A percentile compares a stretch with the other conserved stretches of the same genome.
These are phyloP conservation scores for Nysson spinosus DNA, from an alignment of 2,888 invertebrate genomes.

Conservation along the genomic window DNA sequence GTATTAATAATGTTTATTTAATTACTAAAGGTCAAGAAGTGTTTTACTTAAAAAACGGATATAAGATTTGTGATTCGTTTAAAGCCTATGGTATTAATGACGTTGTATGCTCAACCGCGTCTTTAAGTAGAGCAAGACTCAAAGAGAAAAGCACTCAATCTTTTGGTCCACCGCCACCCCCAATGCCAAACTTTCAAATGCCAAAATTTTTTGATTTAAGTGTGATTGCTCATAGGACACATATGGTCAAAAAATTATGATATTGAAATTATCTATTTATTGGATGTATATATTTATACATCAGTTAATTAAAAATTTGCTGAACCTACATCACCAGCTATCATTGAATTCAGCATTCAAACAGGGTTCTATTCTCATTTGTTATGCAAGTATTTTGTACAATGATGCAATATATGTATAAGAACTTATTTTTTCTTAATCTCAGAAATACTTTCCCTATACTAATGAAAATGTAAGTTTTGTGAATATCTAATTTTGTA, in stretches of 20 bases:
- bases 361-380: constrained; percentile 36
- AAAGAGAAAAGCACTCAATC: constrained; percentile 51
- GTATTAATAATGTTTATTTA: constrained; percentile 83
- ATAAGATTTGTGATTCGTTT: constrained; percentile 83
- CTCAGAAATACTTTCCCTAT: constrained; percentile 8
- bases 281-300: not conserved
- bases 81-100: constrained; percentile 80
- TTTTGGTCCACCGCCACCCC: constrained; percentile 74
- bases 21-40: constrained; percentile 86
- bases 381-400: constrained; percentile 15
- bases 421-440: constrained; percentile 38
- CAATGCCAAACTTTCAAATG: constrained; percentile 69
- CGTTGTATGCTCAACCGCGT: constrained; percentile 48
- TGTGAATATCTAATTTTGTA: too few relatives aligned
- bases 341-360: too few relatives aligned
- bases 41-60: constrained; percentile 87
- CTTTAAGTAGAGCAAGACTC: constrained; percentile 35
- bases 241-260: constrained; percentile 71
- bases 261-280: constrained; percentile 34
- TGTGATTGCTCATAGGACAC: constrained; percentile 70
- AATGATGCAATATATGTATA: constrained; percentile 27
- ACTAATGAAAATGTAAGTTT: too few relatives aligned
- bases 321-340: too few relatives aligned
- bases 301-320: too few relatives aligned
- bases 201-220: constrained; percentile 56